Evolutionary conservation across 2,888 invertebrate species (phyloP).

Genomic region (Cephus runcator): DNA sequence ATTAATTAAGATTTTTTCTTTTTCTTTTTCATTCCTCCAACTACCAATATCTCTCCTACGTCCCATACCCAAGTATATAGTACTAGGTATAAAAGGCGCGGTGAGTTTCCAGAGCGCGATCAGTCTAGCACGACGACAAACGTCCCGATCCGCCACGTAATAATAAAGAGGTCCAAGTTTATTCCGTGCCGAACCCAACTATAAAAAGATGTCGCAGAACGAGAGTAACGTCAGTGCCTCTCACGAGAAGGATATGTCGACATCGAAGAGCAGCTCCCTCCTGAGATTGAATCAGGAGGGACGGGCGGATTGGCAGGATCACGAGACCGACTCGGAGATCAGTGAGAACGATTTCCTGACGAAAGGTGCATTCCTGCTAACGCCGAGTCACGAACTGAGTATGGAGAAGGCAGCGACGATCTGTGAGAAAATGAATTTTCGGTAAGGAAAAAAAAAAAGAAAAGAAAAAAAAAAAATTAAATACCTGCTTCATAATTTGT

Average conservation of each 20-base stretch:
- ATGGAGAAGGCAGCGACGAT: constrained; percentile 88
- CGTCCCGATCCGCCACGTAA: background rate
- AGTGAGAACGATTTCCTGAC: constrained; percentile 82
- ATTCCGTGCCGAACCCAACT: constrained; percentile 20
- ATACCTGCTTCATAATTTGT: background rate
- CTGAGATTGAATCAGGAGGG: constrained; percentile 52
- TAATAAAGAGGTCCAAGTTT: background rate
- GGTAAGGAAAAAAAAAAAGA: constrained; percentile 38
- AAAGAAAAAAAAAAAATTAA: background rate
- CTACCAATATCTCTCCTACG: background rate
- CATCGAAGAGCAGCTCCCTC: constrained; percentile 57
- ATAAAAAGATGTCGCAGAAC: constrained; percentile 58
- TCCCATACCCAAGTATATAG: background rate
- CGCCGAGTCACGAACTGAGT: constrained; percentile 86
- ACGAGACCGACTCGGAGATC: constrained; percentile 84
- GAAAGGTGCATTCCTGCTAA: constrained; percentile 84
- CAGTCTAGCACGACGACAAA: constrained; percentile 45
- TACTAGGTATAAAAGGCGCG: constrained; percentile 41
- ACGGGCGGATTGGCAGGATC: constrained; percentile 65
- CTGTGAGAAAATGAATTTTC: constrained; percentile 88
- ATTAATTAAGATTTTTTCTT: background rate
- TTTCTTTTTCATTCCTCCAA: background rate
- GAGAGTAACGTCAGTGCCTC: constrained; percentile 47
- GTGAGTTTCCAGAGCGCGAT: constrained; percentile 35
- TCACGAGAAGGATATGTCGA: constrained; percentile 57